These are phyloP conservation scores for Anastrepha obliqua DNA, from an alignment of 1,140 invertebrate species.

Conservation along the genomic window DNA sequence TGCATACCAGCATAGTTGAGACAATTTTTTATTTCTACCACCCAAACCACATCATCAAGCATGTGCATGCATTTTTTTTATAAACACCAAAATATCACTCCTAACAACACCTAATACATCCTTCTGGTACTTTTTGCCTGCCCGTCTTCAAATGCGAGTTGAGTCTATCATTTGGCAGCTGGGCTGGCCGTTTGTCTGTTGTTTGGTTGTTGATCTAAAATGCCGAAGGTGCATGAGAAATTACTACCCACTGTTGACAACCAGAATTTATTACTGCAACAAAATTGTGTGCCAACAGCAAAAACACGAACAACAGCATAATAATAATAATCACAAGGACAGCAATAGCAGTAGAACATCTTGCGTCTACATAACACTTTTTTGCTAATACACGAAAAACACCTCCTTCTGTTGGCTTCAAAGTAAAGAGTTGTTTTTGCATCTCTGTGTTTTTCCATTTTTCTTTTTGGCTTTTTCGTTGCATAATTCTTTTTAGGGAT, in stretches of 20 bases:
- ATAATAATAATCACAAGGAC: conserved; percentile 26
- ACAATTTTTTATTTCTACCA: background rate
- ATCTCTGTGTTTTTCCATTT: too few relatives aligned
- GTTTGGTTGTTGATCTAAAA: conserved; percentile 37
- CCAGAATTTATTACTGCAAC: conserved; percentile 46
- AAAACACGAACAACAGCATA: background rate
- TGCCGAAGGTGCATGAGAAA: conserved; percentile 50
- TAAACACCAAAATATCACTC: background rate
- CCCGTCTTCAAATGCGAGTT: background rate
- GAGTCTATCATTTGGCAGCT: conserved; percentile 30
- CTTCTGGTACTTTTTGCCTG: background rate
- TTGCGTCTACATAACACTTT: background rate
- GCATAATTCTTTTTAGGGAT: too few relatives aligned
- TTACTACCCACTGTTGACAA: conserved; percentile 36
- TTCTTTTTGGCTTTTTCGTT: too few relatives aligned
- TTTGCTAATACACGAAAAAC: background rate
- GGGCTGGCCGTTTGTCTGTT: background rate
- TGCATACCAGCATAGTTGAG: background rate
- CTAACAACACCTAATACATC: background rate
- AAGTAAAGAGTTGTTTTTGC: background rate
- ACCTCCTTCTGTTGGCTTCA: background rate
- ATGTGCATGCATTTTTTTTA: background rate
- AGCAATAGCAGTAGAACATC: conserved; percentile 5
- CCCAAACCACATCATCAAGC: background rate
- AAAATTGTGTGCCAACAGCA: conserved; percentile 41